Conservation (phyloP, 2,888 invertebrate species). For the Dryobotodes eremita region DNA sequence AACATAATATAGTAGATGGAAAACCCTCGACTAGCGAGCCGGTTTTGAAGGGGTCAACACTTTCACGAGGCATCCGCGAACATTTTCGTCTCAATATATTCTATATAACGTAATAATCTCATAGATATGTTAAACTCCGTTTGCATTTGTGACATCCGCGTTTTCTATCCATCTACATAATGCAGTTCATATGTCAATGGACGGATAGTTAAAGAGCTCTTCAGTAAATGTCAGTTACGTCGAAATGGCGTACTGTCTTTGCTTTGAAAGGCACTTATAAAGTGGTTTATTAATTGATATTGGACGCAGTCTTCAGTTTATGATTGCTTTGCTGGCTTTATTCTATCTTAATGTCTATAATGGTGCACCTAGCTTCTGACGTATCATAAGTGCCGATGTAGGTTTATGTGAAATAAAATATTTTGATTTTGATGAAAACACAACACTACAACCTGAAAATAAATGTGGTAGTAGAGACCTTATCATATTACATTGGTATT, state of each 20-base stretch:
- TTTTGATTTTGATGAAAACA: not conserved
- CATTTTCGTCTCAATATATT: conserved; percentile 75
- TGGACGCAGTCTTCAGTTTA: not conserved
- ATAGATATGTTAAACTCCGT: conserved; percentile 60
- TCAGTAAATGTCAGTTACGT: conserved; percentile 29
- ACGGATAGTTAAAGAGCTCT: conserved; percentile 29
- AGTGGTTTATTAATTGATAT: not conserved
- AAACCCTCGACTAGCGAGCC: conserved; percentile 71
- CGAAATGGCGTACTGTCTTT: conserved; percentile 3
- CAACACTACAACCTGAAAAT: not conserved
- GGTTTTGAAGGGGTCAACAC: conserved; percentile 84
- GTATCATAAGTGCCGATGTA: too few relatives aligned
- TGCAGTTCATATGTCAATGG: conserved; percentile 57
- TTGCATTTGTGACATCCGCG: conserved; percentile 49
- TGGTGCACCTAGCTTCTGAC: too few relatives aligned
- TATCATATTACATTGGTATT: not conserved
- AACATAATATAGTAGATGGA: conserved; percentile 64
- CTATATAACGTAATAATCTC: conserved; percentile 76
- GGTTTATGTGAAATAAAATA: too few relatives aligned
- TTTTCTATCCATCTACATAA: conserved; percentile 57
- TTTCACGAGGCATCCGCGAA: conserved; percentile 82
- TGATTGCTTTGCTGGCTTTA: not conserved
- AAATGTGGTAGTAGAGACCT: not conserved
- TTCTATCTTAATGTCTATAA: not conserved
- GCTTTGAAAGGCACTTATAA: conserved; percentile 6